A percentile compares a stretch with the other conserved stretches of the same genome.
Evolutionary conservation across 2,113 vertebrate genomes (phyloP).

Genomic region (Herpailurus yagouaroundi): DNA sequence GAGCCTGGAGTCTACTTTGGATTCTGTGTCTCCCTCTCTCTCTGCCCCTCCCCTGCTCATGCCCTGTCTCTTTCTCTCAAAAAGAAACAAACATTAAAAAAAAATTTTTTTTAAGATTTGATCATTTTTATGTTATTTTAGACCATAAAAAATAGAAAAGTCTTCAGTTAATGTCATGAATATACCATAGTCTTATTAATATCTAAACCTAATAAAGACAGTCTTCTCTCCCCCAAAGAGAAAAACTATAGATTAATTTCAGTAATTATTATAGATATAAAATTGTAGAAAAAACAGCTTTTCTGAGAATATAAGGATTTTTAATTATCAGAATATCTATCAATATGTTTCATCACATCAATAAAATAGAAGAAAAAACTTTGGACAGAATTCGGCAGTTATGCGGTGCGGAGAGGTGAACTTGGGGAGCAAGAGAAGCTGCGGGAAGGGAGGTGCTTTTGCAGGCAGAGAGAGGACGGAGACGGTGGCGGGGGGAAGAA

Average conservation of each 20-base stretch:
- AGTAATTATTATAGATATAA: not conserved
- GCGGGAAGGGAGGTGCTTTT: too few species aligned
- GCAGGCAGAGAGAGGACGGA: too few species aligned
- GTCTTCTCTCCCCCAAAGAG: not conserved
- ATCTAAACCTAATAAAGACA: not conserved
- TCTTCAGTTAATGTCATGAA: not conserved
- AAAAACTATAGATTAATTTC: not conserved
- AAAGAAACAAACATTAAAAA: too few species aligned
- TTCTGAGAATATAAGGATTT: not conserved
- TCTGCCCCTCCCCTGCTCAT: too few species aligned
- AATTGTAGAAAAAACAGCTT: not conserved
- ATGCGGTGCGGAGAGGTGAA: too few species aligned
- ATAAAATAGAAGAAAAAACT: not conserved
- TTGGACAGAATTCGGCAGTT: too few species aligned
- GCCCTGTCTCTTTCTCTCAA: too few species aligned
- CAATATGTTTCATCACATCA: not conserved
- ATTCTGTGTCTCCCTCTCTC: too few species aligned
- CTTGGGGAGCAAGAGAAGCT: too few species aligned
- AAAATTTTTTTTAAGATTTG: not conserved
- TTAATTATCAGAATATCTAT: not conserved
- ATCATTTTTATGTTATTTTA: conserved; percentile 42
- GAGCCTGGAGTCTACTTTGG: too few species aligned
- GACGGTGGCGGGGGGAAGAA: too few species aligned
- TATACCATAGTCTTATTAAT: not conserved
- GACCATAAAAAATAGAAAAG: not conserved